A percentile compares a stretch with the other conserved stretches of the same genome.
phyloP scores from a whole-genome alignment of 2,113 vertebrate genomes.

The Aegithalos caudatus region DNA sequence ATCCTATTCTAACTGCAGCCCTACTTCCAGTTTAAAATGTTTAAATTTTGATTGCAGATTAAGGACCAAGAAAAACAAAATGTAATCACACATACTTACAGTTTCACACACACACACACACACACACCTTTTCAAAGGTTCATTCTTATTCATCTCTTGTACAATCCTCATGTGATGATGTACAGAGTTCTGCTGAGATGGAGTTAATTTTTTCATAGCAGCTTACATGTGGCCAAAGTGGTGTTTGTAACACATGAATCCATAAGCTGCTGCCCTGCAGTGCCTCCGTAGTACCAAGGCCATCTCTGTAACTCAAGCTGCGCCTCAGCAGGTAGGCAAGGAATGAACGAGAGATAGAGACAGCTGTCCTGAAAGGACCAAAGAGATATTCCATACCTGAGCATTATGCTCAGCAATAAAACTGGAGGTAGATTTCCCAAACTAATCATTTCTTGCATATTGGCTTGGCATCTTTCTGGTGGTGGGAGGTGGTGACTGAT shows the following conservation, averaged over 20 bases:
- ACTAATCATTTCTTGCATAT: background rate
- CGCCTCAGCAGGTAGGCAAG: fast-evolving
- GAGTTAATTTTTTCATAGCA: background rate
- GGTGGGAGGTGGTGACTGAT: background rate
- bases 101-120: background rate
- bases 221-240: background rate
- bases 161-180: background rate
- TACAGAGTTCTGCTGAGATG: background rate
- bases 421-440: background rate
- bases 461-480: background rate
- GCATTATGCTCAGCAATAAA: background rate
- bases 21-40: background rate
- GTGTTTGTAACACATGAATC: fast-evolving
- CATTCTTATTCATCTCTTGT: background rate
- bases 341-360: background rate
- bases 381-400: background rate
- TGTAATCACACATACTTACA: background rate
- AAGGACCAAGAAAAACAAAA: background rate
- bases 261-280: background rate
- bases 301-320: background rate
- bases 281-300: background rate
- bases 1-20: background rate
- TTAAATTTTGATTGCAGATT: background rate
- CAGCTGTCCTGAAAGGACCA: fast-evolving
- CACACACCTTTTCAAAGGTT: background rate